phyloP scores from a whole-genome alignment of 2,888 invertebrate genomes.

The Acleris sparsana region DNA sequence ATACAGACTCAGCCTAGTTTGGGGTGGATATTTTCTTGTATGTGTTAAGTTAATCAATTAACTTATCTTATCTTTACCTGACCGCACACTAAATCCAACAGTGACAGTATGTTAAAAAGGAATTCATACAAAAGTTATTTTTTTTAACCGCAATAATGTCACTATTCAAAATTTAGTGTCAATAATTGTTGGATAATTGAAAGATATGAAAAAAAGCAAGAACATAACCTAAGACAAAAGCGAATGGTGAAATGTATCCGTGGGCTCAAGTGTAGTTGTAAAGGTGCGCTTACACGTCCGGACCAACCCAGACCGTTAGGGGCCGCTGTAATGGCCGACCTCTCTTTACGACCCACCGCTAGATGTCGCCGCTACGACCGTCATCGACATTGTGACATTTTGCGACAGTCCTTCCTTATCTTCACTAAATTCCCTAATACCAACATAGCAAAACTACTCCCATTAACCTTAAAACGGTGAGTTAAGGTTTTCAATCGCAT shows the following conservation, averaged over 20 bases:
- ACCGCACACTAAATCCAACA: too few relatives aligned
- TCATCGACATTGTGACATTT: slow-evolving; percentile 70
- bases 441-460: neutral
- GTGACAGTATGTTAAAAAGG: too few relatives aligned
- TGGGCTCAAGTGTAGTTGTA: slow-evolving; percentile 11
- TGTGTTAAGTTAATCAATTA: too few relatives aligned
- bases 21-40: too few relatives aligned
- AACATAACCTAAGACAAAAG: neutral
- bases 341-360: slow-evolving; percentile 51
- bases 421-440: slow-evolving; percentile 24
- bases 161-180: too few relatives aligned
- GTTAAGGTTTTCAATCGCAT: slow-evolving; percentile 45
- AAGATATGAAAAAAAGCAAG: too few relatives aligned
- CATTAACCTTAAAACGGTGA: slow-evolving; percentile 2
- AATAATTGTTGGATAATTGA: too few relatives aligned
- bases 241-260: slow-evolving; percentile 18
- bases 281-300: slow-evolving; percentile 18
- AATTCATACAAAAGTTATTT: too few relatives aligned
- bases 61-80: too few relatives aligned
- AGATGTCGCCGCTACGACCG: slow-evolving; percentile 67
- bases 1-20: too few relatives aligned
- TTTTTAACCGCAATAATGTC: too few relatives aligned
- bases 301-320: slow-evolving; percentile 1
- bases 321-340: slow-evolving; percentile 39
- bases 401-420: slow-evolving; percentile 44